Percentiles rank a stretch among this genome's conserved stretches.
phyloP scores from a whole-genome alignment of 1,140 invertebrate species.

The Belonocnema kinseyi region DNA sequence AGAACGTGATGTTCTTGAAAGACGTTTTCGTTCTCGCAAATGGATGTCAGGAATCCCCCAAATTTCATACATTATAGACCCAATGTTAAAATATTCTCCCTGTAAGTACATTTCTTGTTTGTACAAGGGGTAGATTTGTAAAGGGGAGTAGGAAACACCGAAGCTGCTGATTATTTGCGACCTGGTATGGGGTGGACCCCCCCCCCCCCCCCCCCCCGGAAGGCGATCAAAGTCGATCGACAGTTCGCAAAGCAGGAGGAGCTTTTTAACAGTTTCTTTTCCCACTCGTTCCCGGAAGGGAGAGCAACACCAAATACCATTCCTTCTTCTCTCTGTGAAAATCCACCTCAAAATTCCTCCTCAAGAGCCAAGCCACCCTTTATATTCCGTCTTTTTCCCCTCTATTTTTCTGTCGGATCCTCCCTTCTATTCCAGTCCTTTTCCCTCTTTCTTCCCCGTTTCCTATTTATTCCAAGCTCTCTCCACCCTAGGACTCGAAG shows the following conservation, averaged over 20 bases:
- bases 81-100: slow-evolving; percentile 19
- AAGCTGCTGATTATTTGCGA: slow-evolving; percentile 13
- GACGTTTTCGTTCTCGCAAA: slow-evolving; percentile 17
- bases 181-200: neutral
- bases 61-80: slow-evolving; percentile 17
- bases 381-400: slow-evolving; percentile 35
- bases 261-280: slow-evolving; percentile 23
- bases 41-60: neutral
- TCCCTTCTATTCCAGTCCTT: slow-evolving; percentile 38
- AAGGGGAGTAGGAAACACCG: slow-evolving; percentile 16
- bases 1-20: neutral
- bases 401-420: slow-evolving; percentile 44
- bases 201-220: slow-evolving; percentile 5
- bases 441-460: slow-evolving; percentile 38
- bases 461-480: slow-evolving; percentile 15
- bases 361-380: neutral
- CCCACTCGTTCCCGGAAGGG: neutral
- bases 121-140: slow-evolving; percentile 25
- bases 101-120: slow-evolving; percentile 26
- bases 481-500: slow-evolving; percentile 22
- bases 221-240: slow-evolving; percentile 30
- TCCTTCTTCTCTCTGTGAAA: neutral
- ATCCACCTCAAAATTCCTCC: slow-evolving; percentile 17
- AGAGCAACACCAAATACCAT: slow-evolving; percentile 11
- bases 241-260: slow-evolving; percentile 6